Percentiles rank a stretch among this genome's conserved stretches.
Evolutionary conservation across 1,140 invertebrate genomes (phyloP).

Genomic region (Lerema accius): DNA sequence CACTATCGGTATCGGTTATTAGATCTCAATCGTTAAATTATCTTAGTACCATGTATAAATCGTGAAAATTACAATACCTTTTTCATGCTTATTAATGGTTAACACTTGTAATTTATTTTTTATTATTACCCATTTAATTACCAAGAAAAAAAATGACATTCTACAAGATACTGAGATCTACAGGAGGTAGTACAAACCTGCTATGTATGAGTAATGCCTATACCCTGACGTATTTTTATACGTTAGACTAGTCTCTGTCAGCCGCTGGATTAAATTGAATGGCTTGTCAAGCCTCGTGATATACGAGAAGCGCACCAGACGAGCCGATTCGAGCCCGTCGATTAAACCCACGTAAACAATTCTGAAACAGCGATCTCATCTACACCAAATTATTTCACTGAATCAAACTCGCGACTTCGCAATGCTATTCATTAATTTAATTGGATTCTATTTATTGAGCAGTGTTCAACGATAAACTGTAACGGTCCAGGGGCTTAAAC

Average conservation of each 20-base stretch:
- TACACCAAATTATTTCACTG: constrained; percentile 63
- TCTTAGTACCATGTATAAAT: too few relatives aligned
- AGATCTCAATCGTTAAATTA: too few relatives aligned
- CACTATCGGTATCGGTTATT: too few relatives aligned
- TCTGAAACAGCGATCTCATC: constrained; percentile 52
- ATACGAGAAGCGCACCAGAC: constrained; percentile 59
- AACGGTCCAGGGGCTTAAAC: too few relatives aligned
- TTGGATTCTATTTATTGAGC: constrained; percentile 64
- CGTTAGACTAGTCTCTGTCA: constrained; percentile 60
- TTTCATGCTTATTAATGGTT: too few relatives aligned
- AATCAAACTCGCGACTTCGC: constrained; percentile 43
- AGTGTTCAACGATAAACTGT: constrained; percentile 38
- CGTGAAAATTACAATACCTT: too few relatives aligned
- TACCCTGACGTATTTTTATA: constrained; percentile 41
- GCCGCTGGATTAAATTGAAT: constrained; percentile 72
- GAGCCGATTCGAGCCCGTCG: constrained; percentile 47
- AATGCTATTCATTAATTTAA: constrained; percentile 56
- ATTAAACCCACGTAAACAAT: constrained; percentile 72
- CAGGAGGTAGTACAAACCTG: too few relatives aligned
- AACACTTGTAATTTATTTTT: too few relatives aligned
- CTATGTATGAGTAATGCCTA: too few relatives aligned
- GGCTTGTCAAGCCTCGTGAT: constrained; percentile 57
- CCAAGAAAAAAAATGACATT: too few relatives aligned
- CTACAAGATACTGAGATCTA: too few relatives aligned
- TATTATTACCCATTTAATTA: too few relatives aligned